A percentile compares a stretch with the other conserved stretches of the same genome.
phyloP scores from a whole-genome alignment of 2,797 vertebrate genomes.

The Cyclopterus lumpus region DNA sequence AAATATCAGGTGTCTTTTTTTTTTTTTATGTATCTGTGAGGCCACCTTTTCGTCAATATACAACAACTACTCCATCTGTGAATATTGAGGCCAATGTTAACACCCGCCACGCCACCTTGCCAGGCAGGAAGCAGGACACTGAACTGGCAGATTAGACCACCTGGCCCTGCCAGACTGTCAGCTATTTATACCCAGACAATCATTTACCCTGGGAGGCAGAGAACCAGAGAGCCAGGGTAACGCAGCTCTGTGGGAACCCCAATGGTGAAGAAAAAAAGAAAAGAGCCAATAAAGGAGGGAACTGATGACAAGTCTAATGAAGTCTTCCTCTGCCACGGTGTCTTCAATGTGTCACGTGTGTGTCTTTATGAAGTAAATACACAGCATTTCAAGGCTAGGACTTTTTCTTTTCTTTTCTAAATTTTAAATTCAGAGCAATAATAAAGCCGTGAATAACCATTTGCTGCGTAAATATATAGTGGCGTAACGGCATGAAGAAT shows the following conservation, averaged over 20 bases:
- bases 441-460: no score
- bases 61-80: slow-evolving; percentile 40
- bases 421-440: no score
- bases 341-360: neutral
- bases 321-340: slow-evolving; percentile 14
- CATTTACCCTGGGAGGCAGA: slow-evolving; percentile 71
- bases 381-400: neutral
- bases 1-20: neutral
- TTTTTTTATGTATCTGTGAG: neutral
- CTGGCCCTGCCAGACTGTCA: slow-evolving; percentile 69
- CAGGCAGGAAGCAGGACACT: slow-evolving; percentile 46
- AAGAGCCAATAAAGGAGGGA: slow-evolving; percentile 24
- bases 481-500: no score
- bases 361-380: neutral
- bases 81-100: slow-evolving; percentile 40
- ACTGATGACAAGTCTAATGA: slow-evolving; percentile 24
- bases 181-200: slow-evolving; percentile 76
- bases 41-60: slow-evolving; percentile 29
- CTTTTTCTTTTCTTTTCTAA: no score
- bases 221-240: slow-evolving; percentile 38
- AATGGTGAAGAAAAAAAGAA: slow-evolving; percentile 17
- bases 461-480: no score
- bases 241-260: slow-evolving; percentile 44
- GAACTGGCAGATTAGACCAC: slow-evolving; percentile 67
- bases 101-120: slow-evolving; percentile 39